phyloP scores from a whole-genome alignment of 2,888 invertebrate species.

The Brenthis hecate region DNA sequence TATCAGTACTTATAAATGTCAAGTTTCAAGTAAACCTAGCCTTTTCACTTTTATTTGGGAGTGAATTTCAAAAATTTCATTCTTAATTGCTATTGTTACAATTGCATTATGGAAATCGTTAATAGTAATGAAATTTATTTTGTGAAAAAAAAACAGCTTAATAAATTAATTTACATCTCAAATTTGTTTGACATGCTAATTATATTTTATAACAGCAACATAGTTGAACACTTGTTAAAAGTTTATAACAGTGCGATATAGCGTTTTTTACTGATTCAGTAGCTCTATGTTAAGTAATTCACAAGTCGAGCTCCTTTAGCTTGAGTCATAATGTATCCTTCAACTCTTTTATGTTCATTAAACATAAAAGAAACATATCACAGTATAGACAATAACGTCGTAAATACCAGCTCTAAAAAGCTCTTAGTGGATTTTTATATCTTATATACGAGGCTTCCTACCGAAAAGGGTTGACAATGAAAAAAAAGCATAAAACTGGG shows the following conservation, averaged over 20 bases:
- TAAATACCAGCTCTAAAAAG: conserved; percentile 62
- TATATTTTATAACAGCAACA: conserved; percentile 6
- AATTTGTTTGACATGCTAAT: conserved; percentile 19
- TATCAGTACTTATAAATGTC: no score
- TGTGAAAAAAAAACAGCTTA: neutral
- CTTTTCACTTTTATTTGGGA: no score
- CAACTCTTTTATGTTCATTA: conserved; percentile 37
- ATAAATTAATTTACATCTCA: neutral
- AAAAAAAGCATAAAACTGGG: conserved; percentile 57
- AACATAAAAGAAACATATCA: conserved; percentile 38
- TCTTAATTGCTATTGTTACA: no score
- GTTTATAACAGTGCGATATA: conserved; percentile 5
- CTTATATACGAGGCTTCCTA: conserved; percentile 56
- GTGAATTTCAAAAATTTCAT: no score
- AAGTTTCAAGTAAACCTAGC: no score
- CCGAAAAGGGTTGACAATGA: conserved; percentile 63
- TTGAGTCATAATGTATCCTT: conserved; percentile 34
- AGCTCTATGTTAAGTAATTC: conserved; percentile 20
- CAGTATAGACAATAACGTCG: conserved; percentile 59
- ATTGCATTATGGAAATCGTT: no score
- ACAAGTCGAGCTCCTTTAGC: conserved; percentile 23
- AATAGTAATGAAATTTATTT: no score
- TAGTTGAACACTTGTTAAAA: conserved; percentile 18
- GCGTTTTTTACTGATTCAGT: conserved; percentile 14
- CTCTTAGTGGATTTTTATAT: conserved; percentile 62